phyloP scores from a whole-genome alignment of 2,888 invertebrate species.

The Meteorus cinctellus region DNA sequence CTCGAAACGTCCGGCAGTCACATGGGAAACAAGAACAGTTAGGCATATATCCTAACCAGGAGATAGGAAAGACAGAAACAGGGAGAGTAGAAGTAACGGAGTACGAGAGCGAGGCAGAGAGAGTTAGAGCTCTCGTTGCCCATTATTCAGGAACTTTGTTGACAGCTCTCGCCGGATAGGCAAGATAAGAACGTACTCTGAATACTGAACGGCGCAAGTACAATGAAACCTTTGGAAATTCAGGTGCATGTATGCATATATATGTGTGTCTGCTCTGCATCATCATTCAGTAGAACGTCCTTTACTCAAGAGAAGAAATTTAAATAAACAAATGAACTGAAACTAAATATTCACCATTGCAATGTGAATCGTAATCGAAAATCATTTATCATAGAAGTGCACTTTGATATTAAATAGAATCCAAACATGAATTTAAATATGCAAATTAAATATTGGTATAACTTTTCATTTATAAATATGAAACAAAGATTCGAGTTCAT shows the following conservation, averaged over 20 bases:
- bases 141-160: constrained; percentile 73
- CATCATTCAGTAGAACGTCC: background rate
- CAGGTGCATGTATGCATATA: constrained; percentile 37
- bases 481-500: too few relatives aligned
- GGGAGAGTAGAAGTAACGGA: constrained; percentile 14
- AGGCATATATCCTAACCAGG: constrained; percentile 68
- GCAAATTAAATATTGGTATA: too few relatives aligned
- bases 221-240: constrained; percentile 64
- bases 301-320: background rate
- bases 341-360: background rate
- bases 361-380: too few relatives aligned
- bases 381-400: too few relatives aligned
- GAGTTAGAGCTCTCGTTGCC: constrained; percentile 46
- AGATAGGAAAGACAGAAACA: constrained; percentile 60
- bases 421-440: too few relatives aligned
- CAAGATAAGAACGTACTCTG: constrained; percentile 72
- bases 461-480: too few relatives aligned
- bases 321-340: background rate
- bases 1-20: constrained; percentile 68
- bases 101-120: constrained; percentile 31
- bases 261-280: background rate
- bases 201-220: constrained; percentile 68
- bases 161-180: constrained; percentile 73
- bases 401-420: too few relatives aligned
- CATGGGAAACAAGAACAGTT: constrained; percentile 69